Conservation (phyloP, 2,888 invertebrate species). For the Anaspis maculata region DNA sequence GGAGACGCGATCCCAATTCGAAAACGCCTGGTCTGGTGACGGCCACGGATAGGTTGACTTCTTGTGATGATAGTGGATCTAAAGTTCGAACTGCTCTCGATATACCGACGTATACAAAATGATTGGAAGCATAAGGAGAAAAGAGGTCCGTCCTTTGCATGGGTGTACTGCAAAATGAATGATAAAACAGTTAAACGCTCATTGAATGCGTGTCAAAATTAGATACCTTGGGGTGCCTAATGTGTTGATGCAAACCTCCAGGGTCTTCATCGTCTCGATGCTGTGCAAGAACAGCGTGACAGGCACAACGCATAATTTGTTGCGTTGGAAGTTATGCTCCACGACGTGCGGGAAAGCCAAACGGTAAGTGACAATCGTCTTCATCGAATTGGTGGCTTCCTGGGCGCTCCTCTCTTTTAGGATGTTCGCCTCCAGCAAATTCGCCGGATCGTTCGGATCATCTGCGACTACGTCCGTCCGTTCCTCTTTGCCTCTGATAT, state of each 20-base stretch:
- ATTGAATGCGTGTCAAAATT: neutral
- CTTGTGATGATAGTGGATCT: slow-evolving; percentile 32
- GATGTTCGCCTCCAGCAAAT: slow-evolving; percentile 11
- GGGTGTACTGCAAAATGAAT: slow-evolving; percentile 7
- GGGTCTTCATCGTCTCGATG: slow-evolving; percentile 48
- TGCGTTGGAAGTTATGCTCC: slow-evolving; percentile 54
- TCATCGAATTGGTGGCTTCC: slow-evolving; percentile 14
- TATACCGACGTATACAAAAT: slow-evolving; percentile 37
- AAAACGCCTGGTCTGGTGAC: slow-evolving; percentile 59
- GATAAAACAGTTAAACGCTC: neutral
- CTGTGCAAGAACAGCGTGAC: slow-evolving; percentile 60
- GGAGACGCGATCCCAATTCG: slow-evolving; percentile 56
- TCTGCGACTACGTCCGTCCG: slow-evolving; percentile 14
- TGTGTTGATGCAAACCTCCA: slow-evolving; percentile 48
- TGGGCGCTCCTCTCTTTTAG: slow-evolving; percentile 7
- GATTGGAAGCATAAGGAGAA: slow-evolving; percentile 32
- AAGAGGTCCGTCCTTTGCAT: slow-evolving; percentile 17
- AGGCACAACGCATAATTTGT: slow-evolving; percentile 58
- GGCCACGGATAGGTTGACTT: slow-evolving; percentile 44
- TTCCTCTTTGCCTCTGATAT: slow-evolving; percentile 23
- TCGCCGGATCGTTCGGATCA: slow-evolving; percentile 11
- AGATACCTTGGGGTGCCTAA: slow-evolving; percentile 11
- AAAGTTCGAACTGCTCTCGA: slow-evolving; percentile 31
- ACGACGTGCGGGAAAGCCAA: slow-evolving; percentile 51
- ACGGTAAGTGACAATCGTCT: slow-evolving; percentile 53